These are phyloP conservation scores for Heliornis fulica DNA, from an alignment of 2,113 vertebrate genomes.

Conservation along the genomic window DNA sequence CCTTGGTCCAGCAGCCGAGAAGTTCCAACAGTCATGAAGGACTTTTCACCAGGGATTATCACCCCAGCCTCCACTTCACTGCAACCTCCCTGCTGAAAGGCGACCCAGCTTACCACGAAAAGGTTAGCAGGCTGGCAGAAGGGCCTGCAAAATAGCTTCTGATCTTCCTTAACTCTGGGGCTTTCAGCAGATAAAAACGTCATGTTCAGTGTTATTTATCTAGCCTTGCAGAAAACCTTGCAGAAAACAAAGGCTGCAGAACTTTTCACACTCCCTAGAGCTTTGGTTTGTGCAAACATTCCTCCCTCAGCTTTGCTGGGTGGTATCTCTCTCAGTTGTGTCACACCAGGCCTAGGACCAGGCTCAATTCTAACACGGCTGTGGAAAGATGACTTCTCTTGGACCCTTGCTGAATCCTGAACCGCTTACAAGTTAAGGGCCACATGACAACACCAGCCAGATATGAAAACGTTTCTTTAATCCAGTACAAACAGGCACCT, in stretches of 20 bases:
- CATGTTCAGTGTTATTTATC: fast-evolving
- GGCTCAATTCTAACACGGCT: fast-evolving
- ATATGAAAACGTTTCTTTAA: neutral
- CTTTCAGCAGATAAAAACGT: fast-evolving
- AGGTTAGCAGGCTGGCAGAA: neutral
- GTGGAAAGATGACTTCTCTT: fast-evolving
- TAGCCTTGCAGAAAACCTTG: neutral
- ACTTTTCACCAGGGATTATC: neutral
- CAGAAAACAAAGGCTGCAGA: neutral
- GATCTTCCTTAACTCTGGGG: neutral
- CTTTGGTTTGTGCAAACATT: neutral
- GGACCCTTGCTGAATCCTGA: neutral
- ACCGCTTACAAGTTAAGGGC: neutral
- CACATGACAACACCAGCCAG: neutral
- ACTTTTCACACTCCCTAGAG: neutral
- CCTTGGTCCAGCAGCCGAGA: fast-evolving
- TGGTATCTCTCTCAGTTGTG: too few species aligned
- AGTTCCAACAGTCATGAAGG: neutral
- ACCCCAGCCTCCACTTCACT: neutral
- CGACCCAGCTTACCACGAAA: neutral
- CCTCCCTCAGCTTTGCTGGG: neutral
- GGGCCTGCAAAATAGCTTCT: neutral
- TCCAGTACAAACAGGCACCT: neutral
- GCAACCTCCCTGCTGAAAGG: neutral
- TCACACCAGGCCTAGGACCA: neutral